Evolutionary conservation across 2,888 invertebrate species (phyloP), one percentile per base, ranked within the genome.

Genomic region (Cenopis cana): DNA sequence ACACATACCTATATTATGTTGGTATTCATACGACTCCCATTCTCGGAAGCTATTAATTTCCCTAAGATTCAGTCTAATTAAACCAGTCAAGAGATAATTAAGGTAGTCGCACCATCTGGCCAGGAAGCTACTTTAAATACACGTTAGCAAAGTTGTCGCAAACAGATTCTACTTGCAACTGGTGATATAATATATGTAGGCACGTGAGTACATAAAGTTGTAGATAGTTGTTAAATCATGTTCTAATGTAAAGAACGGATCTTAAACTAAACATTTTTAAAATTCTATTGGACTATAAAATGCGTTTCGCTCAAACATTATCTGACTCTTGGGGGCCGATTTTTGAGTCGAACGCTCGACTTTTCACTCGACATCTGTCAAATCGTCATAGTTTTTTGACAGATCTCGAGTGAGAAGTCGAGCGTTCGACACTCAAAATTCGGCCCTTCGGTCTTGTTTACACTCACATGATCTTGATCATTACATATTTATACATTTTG

Each of bases 51-150:
- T 49, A 50, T 50, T 18, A 52, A 38, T 52, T 52, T 50, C 18
- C 14, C 18, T 62, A 52, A 62, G 18, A 36, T 50, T 49, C 17
- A 14, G 36, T 50, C 18, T 24, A 36, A 52, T 50, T 61, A 61
- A 29, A n/a, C 50, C 33, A 50, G 12, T 50, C 20, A 64, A 60
- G 60, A 46, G 20, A 38, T 52, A 54, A 54, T 54, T 64, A 64
- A 64, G 52, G 38, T 54, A 64, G 64, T 62, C 38, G n/a, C 36
- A 54, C 20, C 64, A 64, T 18, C 38, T 64, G 64, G 36, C 64
- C 14, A 38, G n/a, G 64, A 64, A 54, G 64, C 52, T 36, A 11
- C 38, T 64, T 54, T 52, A 54, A 18, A 18, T 64, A 64, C 52
- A 36, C 52, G 29, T 24, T 24, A 14, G 36, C 54, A 17, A 38